Evolutionary conservation across 2,797 vertebrate species (phyloP), one percentile per base, ranked within the genome.

Genomic region (Gastrophryne carolinensis): DNA sequence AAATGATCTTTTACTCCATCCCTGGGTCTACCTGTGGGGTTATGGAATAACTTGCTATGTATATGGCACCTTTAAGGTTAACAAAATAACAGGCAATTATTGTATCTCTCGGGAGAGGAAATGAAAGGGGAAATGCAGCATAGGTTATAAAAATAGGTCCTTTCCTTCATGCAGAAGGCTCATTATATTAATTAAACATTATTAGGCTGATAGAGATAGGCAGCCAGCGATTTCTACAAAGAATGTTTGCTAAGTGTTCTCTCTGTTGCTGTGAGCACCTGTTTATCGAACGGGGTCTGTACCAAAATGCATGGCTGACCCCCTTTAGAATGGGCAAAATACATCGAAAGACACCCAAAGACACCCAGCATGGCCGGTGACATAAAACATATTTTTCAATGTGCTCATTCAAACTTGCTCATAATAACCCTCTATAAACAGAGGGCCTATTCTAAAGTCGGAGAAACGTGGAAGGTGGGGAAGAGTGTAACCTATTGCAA

Each of bases 121-220:
- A 89, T 89, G 84, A 91, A 91, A 87, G 87, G 87, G 88, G 88
- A 89, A 89, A 89, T 86, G 84, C 82, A 87, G 83, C 81, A 86
- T 87, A 86, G 85, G 83, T 88, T 91, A 88, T 87, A 88, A 88
- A 92, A 92, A 91, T 89, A 90, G 88, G 85, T 86, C 87, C 85
- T 88, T 81, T 86, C 85, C 85, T 85, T 86, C 81, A 79, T 89
- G 87, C 83, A 89, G 86, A 87, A 91, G 87, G 83, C 86, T 90
- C 85, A 90, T 91, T 87, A 89, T 83, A 91, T 92, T 94, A 93
- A 94, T 93, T 92, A 91, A 91, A 90, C 90, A 90, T 91, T 89
- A 91, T 89, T 91, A 88, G 82, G 82, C 85, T 24, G 82, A 84
- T 84, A 7, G 79, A 84, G 87, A 80, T 73, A 81, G 85, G 87